Evolutionary conservation across 2,113 vertebrate species (phyloP).

Genomic region (Platysteira castanea): DNA sequence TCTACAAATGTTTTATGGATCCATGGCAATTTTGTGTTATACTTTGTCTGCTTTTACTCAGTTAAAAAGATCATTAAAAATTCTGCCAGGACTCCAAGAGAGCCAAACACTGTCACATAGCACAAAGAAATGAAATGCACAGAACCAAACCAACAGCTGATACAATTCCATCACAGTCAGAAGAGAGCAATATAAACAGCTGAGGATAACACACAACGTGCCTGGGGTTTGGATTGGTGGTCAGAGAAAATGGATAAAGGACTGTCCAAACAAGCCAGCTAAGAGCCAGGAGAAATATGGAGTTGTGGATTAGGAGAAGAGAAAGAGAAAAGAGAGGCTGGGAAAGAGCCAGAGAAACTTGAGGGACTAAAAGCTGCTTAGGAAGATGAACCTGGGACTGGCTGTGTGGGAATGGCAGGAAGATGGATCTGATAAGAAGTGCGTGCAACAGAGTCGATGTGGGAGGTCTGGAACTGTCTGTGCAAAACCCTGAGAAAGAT

Average conservation of each 20-base stretch:
- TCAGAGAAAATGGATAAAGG: neutral
- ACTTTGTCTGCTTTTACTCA: neutral
- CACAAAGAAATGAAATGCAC: neutral
- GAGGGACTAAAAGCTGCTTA: neutral
- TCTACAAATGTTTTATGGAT: neutral
- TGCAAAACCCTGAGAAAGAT: neutral
- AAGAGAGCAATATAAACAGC: constrained; percentile 10
- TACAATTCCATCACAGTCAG: neutral
- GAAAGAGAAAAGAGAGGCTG: neutral
- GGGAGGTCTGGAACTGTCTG: constrained; percentile 34
- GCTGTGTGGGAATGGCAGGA: constrained; percentile 21
- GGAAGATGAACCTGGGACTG: neutral
- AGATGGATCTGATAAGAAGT: constrained; percentile 37
- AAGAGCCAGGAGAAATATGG: neutral
- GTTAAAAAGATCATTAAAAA: neutral
- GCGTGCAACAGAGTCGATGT: neutral
- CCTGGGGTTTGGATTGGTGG: neutral
- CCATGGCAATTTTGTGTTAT: neutral
- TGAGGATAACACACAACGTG: neutral
- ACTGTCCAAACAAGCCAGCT: neutral
- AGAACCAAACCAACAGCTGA: constrained; percentile 16
- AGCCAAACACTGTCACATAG: neutral
- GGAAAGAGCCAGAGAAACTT: neutral
- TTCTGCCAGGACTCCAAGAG: neutral
- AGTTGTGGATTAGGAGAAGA: neutral